Evolutionary conservation across 2,113 vertebrate species (phyloP).

Genomic region (Anthoscopus minutus): DNA sequence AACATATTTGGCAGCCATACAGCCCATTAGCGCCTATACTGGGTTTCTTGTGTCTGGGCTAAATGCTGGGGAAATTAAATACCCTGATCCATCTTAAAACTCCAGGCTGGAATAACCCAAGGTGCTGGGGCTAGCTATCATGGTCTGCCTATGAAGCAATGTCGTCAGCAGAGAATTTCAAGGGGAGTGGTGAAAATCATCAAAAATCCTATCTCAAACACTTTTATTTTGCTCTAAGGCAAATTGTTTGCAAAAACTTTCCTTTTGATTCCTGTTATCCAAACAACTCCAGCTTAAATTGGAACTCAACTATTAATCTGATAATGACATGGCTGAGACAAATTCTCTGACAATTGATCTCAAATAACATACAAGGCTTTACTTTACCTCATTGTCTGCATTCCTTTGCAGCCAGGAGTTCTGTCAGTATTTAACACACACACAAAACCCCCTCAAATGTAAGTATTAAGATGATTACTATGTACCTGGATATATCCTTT

Average conservation of each 20-base stretch:
- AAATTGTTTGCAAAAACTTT: slow-evolving; percentile 72
- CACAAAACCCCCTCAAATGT: slow-evolving; percentile 56
- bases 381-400: slow-evolving; percentile 71
- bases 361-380: slow-evolving; percentile 73
- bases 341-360: slow-evolving; percentile 74
- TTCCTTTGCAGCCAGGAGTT: slow-evolving; percentile 69
- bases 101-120: background rate
- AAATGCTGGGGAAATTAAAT: background rate
- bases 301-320: slow-evolving; percentile 78
- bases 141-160: background rate
- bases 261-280: slow-evolving; percentile 80
- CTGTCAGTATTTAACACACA: slow-evolving; percentile 52
- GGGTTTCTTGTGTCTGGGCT: background rate
- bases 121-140: background rate
- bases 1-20: background rate
- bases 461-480: slow-evolving; percentile 78
- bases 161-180: slow-evolving; percentile 49
- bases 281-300: slow-evolving; percentile 79
- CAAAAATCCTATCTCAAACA: slow-evolving; percentile 39
- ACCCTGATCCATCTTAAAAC: background rate
- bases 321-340: slow-evolving; percentile 77
- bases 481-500: slow-evolving; percentile 76
- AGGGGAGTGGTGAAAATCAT: slow-evolving; percentile 53
- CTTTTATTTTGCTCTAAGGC: slow-evolving; percentile 68
- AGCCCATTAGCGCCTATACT: background rate